phyloP scores from a whole-genome alignment of 2,888 invertebrate species.

The Synanthedon myopaeformis region DNA sequence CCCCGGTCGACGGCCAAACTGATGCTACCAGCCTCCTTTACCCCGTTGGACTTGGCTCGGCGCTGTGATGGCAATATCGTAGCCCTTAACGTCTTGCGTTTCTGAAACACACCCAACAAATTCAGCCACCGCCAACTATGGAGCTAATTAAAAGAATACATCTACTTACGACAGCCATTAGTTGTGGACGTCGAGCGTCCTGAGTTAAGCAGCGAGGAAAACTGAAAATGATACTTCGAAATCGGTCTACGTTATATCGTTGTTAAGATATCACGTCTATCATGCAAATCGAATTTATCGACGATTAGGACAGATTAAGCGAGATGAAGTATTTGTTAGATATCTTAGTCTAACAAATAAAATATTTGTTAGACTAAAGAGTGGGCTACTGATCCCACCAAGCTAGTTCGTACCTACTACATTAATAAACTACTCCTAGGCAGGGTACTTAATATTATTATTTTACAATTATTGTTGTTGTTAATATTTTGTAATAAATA shows the following conservation, averaged over 20 bases:
- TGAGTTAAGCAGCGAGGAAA: conserved; percentile 20
- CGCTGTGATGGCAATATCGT: conserved; percentile 83
- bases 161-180: conserved; percentile 52
- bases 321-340: no score
- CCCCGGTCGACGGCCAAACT: conserved; percentile 83
- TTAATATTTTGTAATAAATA: no score
- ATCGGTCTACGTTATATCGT: background rate
- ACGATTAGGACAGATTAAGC: no score
- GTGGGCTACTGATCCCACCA: no score
- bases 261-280: no score
- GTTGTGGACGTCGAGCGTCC: conserved; percentile 25
- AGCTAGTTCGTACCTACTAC: no score
- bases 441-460: no score
- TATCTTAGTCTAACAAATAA: no score
- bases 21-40: conserved; percentile 83
- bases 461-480: no score
- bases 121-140: background rate
- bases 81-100: conserved; percentile 87
- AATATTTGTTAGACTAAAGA: no score
- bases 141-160: conserved; percentile 9
- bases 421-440: no score
- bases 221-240: background rate
- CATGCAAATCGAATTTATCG: no score
- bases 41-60: conserved; percentile 82
- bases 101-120: conserved; percentile 70